Conservation (phyloP, 35 echinoderm and acorn worm genomes). For the Heliocidaris erythrogramma region DNA sequence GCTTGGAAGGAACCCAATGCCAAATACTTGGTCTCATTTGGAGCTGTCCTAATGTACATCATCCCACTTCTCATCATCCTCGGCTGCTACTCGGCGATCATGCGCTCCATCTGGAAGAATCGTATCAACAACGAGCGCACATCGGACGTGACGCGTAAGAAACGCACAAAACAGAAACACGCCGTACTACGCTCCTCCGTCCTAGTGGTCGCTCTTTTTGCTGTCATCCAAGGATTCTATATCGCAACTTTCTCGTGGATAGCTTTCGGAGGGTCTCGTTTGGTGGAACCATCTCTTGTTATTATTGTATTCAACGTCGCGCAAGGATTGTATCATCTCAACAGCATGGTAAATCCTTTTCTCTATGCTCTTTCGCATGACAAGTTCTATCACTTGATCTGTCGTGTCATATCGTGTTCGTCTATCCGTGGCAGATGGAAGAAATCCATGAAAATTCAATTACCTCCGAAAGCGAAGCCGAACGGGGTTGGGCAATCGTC, state of each 20-base stretch:
- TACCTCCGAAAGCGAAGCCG: neutral
- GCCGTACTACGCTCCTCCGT: neutral
- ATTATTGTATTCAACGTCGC: slow-evolving; percentile 1
- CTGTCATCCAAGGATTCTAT: slow-evolving; percentile 26
- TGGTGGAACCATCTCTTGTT: neutral
- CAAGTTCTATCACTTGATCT: neutral
- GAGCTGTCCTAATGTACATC: slow-evolving; percentile 18
- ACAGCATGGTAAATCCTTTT: slow-evolving; percentile 33
- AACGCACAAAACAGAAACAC: neutral
- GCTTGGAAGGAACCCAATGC: slow-evolving; percentile 17
- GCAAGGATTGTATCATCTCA: neutral
- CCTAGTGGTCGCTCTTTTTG: neutral
- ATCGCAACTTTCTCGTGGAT: slow-evolving; percentile 14
- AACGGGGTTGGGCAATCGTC: neutral
- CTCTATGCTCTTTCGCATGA: slow-evolving; percentile 30
- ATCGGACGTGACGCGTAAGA: neutral
- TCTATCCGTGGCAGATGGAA: neutral
- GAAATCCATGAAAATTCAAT: neutral
- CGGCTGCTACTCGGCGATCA: neutral
- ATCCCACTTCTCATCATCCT: neutral
- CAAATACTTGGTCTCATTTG: neutral
- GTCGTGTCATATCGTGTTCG: neutral
- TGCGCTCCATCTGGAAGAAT: neutral
- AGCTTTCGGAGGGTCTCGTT: neutral
- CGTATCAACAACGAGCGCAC: neutral